Evolutionary conservation across 92 coral and sea anemone species (phyloP), one percentile per base, ranked within the genome.

Genomic region (Phenganax stokvisi): DNA sequence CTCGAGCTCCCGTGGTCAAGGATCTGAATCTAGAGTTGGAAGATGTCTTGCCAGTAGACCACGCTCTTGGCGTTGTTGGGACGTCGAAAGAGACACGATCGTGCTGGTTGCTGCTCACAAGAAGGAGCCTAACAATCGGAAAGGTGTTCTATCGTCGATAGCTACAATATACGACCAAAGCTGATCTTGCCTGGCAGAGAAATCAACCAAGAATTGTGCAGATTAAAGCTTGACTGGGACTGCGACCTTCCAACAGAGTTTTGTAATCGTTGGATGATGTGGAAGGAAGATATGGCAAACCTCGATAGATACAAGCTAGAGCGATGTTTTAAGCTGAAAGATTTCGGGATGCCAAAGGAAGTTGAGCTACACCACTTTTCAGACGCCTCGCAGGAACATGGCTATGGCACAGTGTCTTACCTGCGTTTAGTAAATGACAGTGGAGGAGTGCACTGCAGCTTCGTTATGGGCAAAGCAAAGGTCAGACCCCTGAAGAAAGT

Each of bases 301-400:
- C 51, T 20, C 25, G 25, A 20, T 20, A 20, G 25, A 20, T 20
- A 20, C 25, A 20, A 20, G 25, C 25, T 20, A 20, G 25, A 20
- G 25, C 25, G 25, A 20, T 20, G 25, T 20, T 20, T 20, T 20
- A 20, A 20, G 25, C 25, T 20, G 25, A 20, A 20, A 20, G 25
- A 20, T 20, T 20, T 20, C 25, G 25, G 25, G 25, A 20, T 20
- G 25, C 25, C 25, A 20, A 20, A 20, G 25, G 25, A 79, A 7
- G 76, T 86, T 6, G 87, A 86, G 17, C 17, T 69, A 6, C 74
- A 69, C 29, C 82, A 86, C 81, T 82, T 86, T 68, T n/a, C 89
- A 6, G 85, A 87, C 57, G 87, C 89, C 4, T 85, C 90, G 7
- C 88, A 87, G 79, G 93, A 85, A 79, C 90, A 90, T 67, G 90